A percentile compares a stretch with the other conserved stretches of the same genome.
Evolutionary conservation across 2,797 vertebrate species (phyloP).

Genomic region (Champsocephalus esox): DNA sequence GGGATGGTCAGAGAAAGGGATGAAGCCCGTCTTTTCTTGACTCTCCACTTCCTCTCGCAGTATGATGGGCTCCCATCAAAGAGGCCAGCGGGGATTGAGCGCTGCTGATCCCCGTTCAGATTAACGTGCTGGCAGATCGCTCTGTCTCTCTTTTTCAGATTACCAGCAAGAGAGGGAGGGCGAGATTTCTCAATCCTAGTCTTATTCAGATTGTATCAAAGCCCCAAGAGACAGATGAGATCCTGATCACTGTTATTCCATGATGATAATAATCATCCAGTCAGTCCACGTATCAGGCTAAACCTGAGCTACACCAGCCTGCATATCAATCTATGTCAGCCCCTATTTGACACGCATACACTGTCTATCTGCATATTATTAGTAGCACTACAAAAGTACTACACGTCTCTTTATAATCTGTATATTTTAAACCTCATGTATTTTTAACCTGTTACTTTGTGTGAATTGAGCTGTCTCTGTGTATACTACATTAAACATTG

Average conservation of each 20-base stretch:
- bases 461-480: too few species aligned
- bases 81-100: constrained; percentile 78
- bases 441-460: too few species aligned
- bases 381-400: too few species aligned
- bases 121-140: constrained; percentile 72
- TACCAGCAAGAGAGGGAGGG: constrained; percentile 61
- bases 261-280: constrained; percentile 77
- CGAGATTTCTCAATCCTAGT: constrained; percentile 70
- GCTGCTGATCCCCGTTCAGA: constrained; percentile 76
- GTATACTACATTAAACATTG: too few species aligned
- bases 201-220: constrained; percentile 79
- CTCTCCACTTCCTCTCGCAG: constrained; percentile 52
- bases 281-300: constrained; percentile 72
- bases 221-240: constrained; percentile 74
- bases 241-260: constrained; percentile 76
- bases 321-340: constrained; percentile 77
- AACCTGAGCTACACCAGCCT: constrained; percentile 66
- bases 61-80: constrained; percentile 74
- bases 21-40: constrained; percentile 68
- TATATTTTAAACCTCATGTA: too few species aligned
- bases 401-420: too few species aligned
- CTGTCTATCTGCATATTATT: constrained; percentile 43
- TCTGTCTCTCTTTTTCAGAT: constrained; percentile 61
- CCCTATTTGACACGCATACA: constrained; percentile 60
- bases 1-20: constrained; percentile 53